Evolutionary conservation across 2,797 vertebrate genomes (phyloP).

Genomic region (Craterocephalus amniculus): DNA sequence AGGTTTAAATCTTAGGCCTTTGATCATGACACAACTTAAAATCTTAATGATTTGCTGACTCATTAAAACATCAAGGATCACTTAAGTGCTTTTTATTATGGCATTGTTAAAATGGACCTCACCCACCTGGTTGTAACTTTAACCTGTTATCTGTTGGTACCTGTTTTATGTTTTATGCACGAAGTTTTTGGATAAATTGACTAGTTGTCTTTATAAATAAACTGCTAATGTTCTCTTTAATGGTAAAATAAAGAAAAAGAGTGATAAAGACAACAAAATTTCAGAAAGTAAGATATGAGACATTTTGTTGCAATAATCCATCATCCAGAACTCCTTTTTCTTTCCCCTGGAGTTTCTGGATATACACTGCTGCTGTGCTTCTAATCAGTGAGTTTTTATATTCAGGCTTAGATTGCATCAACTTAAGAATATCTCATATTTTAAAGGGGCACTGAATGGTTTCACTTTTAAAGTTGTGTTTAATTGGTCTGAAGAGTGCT

Average conservation of each 20-base stretch:
- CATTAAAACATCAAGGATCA: background rate
- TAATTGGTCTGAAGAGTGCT: background rate
- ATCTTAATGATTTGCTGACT: background rate
- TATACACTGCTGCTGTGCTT: constrained; percentile 10
- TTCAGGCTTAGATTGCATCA: constrained; percentile 28
- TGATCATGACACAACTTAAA: background rate
- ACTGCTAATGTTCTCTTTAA: background rate
- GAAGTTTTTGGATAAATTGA: background rate
- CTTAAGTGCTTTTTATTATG: background rate
- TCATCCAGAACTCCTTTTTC: background rate
- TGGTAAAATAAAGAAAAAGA: background rate
- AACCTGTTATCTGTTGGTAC: background rate
- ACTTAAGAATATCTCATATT: constrained; percentile 3
- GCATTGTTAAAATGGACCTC: background rate
- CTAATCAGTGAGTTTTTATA: constrained; percentile 12
- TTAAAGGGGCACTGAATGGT: constrained; percentile 4
- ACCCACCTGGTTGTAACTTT: background rate
- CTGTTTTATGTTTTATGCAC: background rate
- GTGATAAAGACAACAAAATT: background rate
- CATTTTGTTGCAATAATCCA: background rate
- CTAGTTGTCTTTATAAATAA: background rate
- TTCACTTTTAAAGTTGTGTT: background rate
- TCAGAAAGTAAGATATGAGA: background rate
- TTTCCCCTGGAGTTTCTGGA: background rate
- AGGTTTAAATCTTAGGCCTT: background rate